A percentile compares a stretch with the other conserved stretches of the same genome.
These are phyloP conservation scores for Phoxinus phoxinus DNA, from an alignment of 2,113 vertebrate genomes.

Conservation along the genomic window DNA sequence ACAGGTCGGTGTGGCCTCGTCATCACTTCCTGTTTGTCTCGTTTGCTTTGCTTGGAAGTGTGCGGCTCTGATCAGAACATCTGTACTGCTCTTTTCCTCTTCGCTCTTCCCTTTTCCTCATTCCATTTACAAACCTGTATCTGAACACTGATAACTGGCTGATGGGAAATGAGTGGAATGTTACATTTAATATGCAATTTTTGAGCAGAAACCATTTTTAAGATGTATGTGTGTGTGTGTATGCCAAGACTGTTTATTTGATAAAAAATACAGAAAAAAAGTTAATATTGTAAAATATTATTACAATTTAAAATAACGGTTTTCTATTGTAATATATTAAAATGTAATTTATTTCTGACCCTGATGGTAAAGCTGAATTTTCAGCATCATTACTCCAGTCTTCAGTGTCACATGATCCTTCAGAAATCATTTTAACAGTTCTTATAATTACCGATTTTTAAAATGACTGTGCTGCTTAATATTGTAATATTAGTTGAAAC, in stretches of 20 bases:
- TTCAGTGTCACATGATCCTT: not conserved
- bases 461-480: too few species aligned
- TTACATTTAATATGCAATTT: not conserved
- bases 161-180: not conserved
- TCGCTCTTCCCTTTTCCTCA: not conserved
- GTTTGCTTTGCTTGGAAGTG: not conserved
- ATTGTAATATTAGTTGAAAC: too few species aligned
- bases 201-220: not conserved
- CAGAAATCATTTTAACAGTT: not conserved
- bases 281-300: too few species aligned
- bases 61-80: not conserved
- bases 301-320: too few species aligned
- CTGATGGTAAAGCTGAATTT: not conserved
- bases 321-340: too few species aligned
- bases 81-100: not conserved
- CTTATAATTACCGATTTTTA: too few species aligned
- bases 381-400: not conserved
- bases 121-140: not conserved
- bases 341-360: too few species aligned
- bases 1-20: not conserved
- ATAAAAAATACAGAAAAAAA: too few species aligned
- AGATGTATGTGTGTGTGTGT: not conserved
- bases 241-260: not conserved
- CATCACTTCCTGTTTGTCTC: slow-evolving; percentile 32
- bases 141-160: not conserved